These are phyloP conservation scores for Tetrax tetrax DNA, from an alignment of 2,113 vertebrate genomes.

Conservation along the genomic window DNA sequence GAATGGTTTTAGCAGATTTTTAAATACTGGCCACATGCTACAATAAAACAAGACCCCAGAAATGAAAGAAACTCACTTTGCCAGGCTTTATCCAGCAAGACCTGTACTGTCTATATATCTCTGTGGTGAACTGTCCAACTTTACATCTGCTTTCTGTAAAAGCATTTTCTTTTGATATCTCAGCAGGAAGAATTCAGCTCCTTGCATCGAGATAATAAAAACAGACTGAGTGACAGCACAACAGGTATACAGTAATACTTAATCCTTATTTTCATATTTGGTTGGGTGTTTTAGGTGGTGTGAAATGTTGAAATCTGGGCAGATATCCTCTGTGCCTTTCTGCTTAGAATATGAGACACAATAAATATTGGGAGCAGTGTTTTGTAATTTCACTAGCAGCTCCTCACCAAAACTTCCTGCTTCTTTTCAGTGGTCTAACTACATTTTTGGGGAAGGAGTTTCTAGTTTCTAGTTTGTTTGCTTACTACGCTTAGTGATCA, in stretches of 20 bases:
- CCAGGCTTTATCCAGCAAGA: not conserved
- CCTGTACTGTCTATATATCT: not conserved
- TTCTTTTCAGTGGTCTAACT: not conserved
- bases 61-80: not conserved
- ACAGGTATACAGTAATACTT: conserved; percentile 48
- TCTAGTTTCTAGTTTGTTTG: not conserved
- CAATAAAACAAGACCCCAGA: not conserved
- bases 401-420: not conserved
- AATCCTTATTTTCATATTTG: not conserved
- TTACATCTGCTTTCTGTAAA: not conserved
- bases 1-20: not conserved
- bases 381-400: not conserved
- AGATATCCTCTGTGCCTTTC: not conserved
- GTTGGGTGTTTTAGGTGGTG: not conserved
- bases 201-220: conserved; percentile 66
- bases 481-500: not conserved
- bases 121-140: not conserved
- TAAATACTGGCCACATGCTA: not conserved
- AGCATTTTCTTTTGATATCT: conserved; percentile 27
- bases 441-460: not conserved
- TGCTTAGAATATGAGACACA: not conserved
- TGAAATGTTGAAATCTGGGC: not conserved
- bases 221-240: conserved; percentile 73
- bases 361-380: not conserved
- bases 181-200: conserved; percentile 76